Evolutionary conservation across 2,113 vertebrate genomes (phyloP), one percentile per base, ranked within the genome.

Genomic region (Desmodus rotundus): DNA sequence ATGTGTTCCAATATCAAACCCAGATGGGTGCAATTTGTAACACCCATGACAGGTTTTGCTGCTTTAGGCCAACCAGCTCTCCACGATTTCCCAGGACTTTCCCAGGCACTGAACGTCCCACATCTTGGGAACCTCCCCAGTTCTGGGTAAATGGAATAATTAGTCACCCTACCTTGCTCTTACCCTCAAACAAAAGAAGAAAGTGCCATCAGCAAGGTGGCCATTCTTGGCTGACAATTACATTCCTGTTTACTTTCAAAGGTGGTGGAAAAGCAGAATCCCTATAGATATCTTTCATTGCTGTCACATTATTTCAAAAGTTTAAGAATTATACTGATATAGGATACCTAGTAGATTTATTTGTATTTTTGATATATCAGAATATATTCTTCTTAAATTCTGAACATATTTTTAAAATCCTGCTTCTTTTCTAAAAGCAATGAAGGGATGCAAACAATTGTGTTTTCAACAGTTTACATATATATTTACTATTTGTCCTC

Each of bases 1-100:
- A 95, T 91, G 45, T 67, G 83, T 43, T 95, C 78, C n/a, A 84
- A 41, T 92, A 93, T 87, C 83, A 97, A 96, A 93, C 38, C 86
- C 94, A 97, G 89, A 94, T 93, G 83, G 52, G 86, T 65, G 31
- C 77, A 81, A 82, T 96, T 94, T 96, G 63, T 95, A 91, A 89
- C 86, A 91, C 12, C 68, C 68, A 26, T 73, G 92, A 91, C 89
- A 95, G 82, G 54, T 91, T 95, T 92, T n/a, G 52, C 38, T 89
- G 93, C 73, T 96, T 5, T 68, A 67, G 77, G 73, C 86, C 89
- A 73, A 89, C 52, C 78, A 63, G n/a, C 67, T 88, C 24, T 2
- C 73, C 67, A n/a, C 68, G 56, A 50, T 77, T 96, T 95, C 73
- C 70, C 77, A 89, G 33, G 93, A 91, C 52, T 87, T 94, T 93